Evolutionary conservation across 2,113 vertebrate genomes (phyloP), one percentile per base, ranked within the genome.

Genomic region (Phalacrocorax pelagicus): DNA sequence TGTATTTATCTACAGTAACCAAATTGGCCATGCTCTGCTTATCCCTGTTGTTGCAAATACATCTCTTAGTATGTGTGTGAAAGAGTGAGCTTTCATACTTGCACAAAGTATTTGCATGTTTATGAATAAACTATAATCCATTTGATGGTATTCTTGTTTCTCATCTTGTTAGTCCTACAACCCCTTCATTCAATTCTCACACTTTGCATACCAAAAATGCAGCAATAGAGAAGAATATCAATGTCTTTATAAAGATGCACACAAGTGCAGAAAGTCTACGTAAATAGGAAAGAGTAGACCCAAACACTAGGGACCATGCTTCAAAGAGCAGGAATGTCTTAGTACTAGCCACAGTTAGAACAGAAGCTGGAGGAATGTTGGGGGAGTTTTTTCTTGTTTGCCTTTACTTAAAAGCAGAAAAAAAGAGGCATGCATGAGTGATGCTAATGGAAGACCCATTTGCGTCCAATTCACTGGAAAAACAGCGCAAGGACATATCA

Each of bases 371-470:
- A 63, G 27, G 87, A 82, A 89, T 32, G 8, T 44, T 69, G 22
- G 24, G 12, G 6, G 26, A 75, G 58, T 66, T 27, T 2, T 2
- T 15, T 9, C 26, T 17, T 20, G 2, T 70, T 90, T 93, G 20
- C 65, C 46, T 84, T 26, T 87, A 44, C 40, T 74, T 79, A 61
- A 95, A 90, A 88, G n/a, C 5, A 27, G 15, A 2, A 1, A 10
- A 44, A 27, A 51, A 73, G 26, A 81, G 67, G 70, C 52, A 85
- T 16, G 61, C 87, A 58, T 85, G 89, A 95, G 54, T 94, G 91
- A 91, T 80, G 59, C 79, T 95, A 97, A 92, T 55, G 54, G 89
- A 87, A 94, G 88, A 81, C 70, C 70, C 80, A 80, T 95, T 81
- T 91, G 81, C 85, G 87, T 75, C 51, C 87, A 93, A 57, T 88